Percentiles rank a stretch among this genome's conserved stretches.
phyloP scores from a whole-genome alignment of 1,140 invertebrate genomes.

The Laodelphax striatellus region DNA sequence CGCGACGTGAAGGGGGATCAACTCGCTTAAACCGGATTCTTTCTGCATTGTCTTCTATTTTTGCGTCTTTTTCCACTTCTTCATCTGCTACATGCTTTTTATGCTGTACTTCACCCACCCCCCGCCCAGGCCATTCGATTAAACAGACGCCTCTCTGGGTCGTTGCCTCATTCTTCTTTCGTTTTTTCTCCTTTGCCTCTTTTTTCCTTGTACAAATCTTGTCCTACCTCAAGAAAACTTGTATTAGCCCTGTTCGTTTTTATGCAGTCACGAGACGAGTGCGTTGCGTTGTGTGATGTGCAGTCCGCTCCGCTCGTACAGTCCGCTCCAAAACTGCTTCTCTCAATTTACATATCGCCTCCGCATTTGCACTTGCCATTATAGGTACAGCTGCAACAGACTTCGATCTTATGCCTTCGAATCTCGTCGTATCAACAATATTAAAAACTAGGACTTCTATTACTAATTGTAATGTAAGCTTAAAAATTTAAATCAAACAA shows the following conservation, averaged over 20 bases:
- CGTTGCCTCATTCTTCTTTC: constrained; percentile 32
- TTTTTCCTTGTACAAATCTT: constrained; percentile 16
- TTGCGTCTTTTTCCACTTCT: not conserved
- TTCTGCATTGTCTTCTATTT: constrained; percentile 13
- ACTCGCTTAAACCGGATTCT: constrained; percentile 8
- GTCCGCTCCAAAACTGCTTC: not conserved
- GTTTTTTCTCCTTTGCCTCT: constrained; percentile 19
- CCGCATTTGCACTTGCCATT: too few relatives aligned
- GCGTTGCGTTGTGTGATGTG: not conserved
- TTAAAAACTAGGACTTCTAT: too few relatives aligned
- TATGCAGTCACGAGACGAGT: not conserved
- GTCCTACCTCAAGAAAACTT: constrained; percentile 16
- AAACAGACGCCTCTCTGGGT: constrained; percentile 21
- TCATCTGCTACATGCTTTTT: constrained; percentile 13
- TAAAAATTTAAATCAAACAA: too few relatives aligned
- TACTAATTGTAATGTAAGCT: too few relatives aligned
- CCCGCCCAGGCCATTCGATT: not conserved
- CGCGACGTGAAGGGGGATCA: too few relatives aligned
- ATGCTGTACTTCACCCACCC: constrained; percentile 11
- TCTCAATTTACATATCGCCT: too few relatives aligned
- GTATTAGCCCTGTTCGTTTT: constrained; percentile 10
- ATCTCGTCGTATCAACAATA: too few relatives aligned
- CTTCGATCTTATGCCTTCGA: too few relatives aligned
- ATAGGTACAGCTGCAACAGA: too few relatives aligned
- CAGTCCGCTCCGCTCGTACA: not conserved